Base-by-base conservation (phyloP, 2,888 invertebrate species). In the Cataglyphis albicans region DNA sequence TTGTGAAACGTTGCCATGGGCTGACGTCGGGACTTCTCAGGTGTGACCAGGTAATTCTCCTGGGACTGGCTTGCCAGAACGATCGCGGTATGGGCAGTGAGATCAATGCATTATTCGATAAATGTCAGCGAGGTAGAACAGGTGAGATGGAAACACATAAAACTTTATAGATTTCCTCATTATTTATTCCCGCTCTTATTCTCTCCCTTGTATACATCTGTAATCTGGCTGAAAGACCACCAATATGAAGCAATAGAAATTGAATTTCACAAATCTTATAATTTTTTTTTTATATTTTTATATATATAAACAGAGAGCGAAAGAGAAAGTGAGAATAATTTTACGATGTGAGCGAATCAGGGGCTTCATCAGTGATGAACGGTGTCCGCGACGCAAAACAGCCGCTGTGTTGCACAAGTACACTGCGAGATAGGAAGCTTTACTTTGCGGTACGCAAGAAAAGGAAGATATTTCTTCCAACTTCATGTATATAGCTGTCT, bases 51-150 rank as follows among this genome's bases (percentile, higher is more conserved):
- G 82, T 87, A 84, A 84, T 61, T 75, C 88, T 67, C 82, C 6
- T 44, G 84, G 41, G 89, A 74, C 81, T 41, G 82, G 85, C 84
- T 87, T 83, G 65, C 72, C 41, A 52, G 18, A 75, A 82, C 83
- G 86, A 84, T 89, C 88, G 57, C 76, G 73, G 59, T 61, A 55
- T 55, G 52, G 65, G 25, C 78, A 25, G 70, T 41, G 65, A 72
- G 84, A 84, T 87, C 87, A 80, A 85, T 84, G 83, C 63, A 80
- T 88, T 88, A 86, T 87, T 89, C 87, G 74, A 72, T 65, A 82
- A 83, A 84, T 52, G 85, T 82, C 80, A 68, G n/a, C 59, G 52
- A 64, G 18, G 10, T 29, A 57, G 35, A 65, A 25, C 74, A 75
- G 72, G 59, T 5, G 65, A 21, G 57, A 68, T 29, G 55, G 76